Evolutionary conservation across 2,113 vertebrate genomes (phyloP).

Genomic region (Alethe castanea): DNA sequence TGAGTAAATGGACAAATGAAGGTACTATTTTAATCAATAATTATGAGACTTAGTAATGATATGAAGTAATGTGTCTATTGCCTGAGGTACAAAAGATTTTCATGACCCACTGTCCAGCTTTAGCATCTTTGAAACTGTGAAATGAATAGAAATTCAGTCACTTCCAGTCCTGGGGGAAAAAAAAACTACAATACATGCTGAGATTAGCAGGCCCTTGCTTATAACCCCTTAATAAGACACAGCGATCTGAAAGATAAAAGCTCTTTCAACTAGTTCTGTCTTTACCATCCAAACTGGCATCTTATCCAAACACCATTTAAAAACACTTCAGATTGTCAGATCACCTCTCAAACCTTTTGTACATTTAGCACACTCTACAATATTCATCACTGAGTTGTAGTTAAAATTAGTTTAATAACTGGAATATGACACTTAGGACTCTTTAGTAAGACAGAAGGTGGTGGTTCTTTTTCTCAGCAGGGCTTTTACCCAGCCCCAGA

Average conservation of each 20-base stretch:
- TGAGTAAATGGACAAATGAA: not conserved
- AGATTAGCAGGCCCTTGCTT: not conserved
- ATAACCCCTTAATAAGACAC: not conserved
- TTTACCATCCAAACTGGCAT: not conserved
- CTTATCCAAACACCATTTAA: not conserved
- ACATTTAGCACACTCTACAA: not conserved
- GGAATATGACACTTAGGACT: not conserved
- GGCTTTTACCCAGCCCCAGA: not conserved
- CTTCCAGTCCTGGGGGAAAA: not conserved
- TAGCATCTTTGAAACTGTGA: not conserved
- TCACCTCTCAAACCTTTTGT: not conserved
- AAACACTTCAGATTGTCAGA: not conserved
- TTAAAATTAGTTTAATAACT: not conserved
- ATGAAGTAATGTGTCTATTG: not conserved
- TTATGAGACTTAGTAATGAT: not conserved
- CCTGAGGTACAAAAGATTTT: not conserved
- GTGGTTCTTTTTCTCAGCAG: slow-evolving; percentile 27
- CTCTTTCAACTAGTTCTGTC: not conserved
- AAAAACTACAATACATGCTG: not conserved
- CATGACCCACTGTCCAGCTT: not conserved
- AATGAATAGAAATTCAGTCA: not conserved
- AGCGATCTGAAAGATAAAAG: not conserved
- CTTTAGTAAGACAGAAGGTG: not conserved
- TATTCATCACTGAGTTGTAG: not conserved
- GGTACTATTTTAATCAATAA: not conserved